Percentiles rank a stretch among this genome's conserved stretches.
These are phyloP conservation scores for Bombyx mori DNA, from an alignment of 1,140 invertebrate genomes.

Conservation along the genomic window ASM3026992v2 NC_085111.1:16653501-16654000, in stretches of 20 bases:
- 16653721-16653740: constrained; percentile 20
- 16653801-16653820: constrained; percentile 32
- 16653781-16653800: constrained; percentile 21
- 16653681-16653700: constrained; percentile 14
- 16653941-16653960: too few species aligned
- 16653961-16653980: too few species aligned
- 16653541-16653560: constrained; percentile 11
- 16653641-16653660: constrained; percentile 25
- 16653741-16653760: constrained; percentile 18
- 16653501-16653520: constrained; percentile 33
- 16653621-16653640: constrained; percentile 16
- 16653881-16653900: constrained; percentile 25
- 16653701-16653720: constrained; percentile 29
- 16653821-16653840: constrained; percentile 16
- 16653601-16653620: constrained; percentile 15
- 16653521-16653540: constrained; percentile 31
- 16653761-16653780: constrained; percentile 18
- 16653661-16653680: constrained; percentile 24
- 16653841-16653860: constrained; percentile 21
- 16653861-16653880: constrained; percentile 24
- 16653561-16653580: constrained; percentile 21
- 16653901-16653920: background rate
- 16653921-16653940: too few species aligned
- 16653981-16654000: too few species aligned
- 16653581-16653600: constrained; percentile 19